Evolutionary conservation across 2,797 vertebrate species (phyloP).

Genomic region (Siniperca obscura): DNA sequence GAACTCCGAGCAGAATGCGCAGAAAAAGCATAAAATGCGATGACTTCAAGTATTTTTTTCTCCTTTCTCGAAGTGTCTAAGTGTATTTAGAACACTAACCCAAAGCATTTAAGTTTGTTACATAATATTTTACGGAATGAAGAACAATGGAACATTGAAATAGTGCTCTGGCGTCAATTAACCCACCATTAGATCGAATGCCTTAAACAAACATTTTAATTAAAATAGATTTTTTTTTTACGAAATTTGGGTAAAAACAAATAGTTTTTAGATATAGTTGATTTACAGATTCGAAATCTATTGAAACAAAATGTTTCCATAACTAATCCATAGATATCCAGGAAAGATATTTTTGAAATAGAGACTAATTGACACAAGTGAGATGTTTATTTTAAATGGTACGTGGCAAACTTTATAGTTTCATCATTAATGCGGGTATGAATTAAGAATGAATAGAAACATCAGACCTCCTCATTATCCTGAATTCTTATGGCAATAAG

Average conservation of each 20-base stretch:
- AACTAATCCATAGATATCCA: background rate
- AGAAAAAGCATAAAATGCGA: background rate
- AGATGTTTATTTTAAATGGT: background rate
- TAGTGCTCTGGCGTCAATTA: background rate
- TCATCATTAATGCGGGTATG: background rate
- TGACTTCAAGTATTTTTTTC: background rate
- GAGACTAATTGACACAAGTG: background rate
- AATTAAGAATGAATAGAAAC: constrained; percentile 9
- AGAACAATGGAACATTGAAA: constrained; percentile 8
- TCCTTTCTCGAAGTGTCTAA: background rate
- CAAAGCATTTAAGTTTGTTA: constrained; percentile 13
- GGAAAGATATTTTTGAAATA: background rate
- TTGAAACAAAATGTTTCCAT: background rate
- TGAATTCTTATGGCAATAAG: background rate
- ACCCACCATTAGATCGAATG: background rate
- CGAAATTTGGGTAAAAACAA: background rate
- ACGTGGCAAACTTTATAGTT: constrained; percentile 18
- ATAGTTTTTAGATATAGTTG: background rate
- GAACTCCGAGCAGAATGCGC: constrained; percentile 14
- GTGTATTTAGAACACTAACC: background rate
- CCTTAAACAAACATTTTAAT: background rate
- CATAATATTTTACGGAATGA: constrained; percentile 21
- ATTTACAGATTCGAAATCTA: background rate
- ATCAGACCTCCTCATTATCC: background rate
- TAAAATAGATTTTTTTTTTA: background rate